These are phyloP conservation scores for Xenus cinereus DNA, from an alignment of 2,113 vertebrate genomes.

Conservation along the genomic window DNA sequence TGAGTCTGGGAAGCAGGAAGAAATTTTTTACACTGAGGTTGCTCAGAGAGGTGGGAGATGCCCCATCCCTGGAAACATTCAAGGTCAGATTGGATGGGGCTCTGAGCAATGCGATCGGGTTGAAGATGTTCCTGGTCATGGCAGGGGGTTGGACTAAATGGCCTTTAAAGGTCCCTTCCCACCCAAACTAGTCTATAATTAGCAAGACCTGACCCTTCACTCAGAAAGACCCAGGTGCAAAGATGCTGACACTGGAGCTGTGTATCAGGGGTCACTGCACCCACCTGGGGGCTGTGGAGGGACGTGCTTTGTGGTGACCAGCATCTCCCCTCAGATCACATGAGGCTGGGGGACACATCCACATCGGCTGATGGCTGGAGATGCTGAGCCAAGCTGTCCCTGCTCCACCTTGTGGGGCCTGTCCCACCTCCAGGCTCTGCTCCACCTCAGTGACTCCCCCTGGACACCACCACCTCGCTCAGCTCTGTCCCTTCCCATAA, in stretches of 20 bases:
- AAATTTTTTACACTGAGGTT: fast-evolving
- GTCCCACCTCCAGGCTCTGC: background rate
- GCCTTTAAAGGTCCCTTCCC: background rate
- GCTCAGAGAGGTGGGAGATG: no score
- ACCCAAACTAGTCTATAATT: background rate
- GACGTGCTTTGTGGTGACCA: background rate
- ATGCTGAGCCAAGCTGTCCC: background rate
- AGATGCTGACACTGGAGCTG: background rate
- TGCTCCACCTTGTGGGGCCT: background rate
- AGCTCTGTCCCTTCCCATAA: background rate
- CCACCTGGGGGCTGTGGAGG: fast-evolving
- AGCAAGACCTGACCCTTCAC: background rate
- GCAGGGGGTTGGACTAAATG: background rate
- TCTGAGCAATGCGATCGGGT: fast-evolving
- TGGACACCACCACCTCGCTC: fast-evolving
- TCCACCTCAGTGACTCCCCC: fast-evolving
- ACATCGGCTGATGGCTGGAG: fast-evolving
- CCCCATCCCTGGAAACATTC: background rate
- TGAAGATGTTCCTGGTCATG: background rate
- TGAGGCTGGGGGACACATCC: background rate
- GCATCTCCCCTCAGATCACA: fast-evolving
- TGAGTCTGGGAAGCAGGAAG: background rate
- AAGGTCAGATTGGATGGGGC: fast-evolving
- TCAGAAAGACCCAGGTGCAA: background rate
- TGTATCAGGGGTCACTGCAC: fast-evolving